Base-by-base conservation (phyloP, 2,888 invertebrate genomes). In the Yponomeuta malinellus region DNA sequence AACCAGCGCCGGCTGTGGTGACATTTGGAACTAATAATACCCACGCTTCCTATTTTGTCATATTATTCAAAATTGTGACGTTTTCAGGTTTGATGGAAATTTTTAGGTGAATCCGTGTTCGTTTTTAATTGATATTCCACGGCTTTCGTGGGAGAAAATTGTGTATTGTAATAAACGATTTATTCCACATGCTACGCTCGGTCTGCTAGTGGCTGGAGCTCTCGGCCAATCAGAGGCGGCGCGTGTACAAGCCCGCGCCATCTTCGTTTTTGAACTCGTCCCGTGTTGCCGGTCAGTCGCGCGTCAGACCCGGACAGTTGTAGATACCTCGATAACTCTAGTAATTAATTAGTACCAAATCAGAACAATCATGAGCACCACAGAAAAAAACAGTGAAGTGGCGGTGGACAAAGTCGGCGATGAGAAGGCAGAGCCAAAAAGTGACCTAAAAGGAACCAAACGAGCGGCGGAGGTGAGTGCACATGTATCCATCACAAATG, bases 381-480 rank as follows among this genome's bases (percentile, higher is more conserved):
- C 93, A 92, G 96, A 96, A 93, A 96, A 96, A 93, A 96, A 96
- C 93, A 93, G 94, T 86, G 96, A 96, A 93, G 96, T 96, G 91
- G 96, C 96, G 82, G 96, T 96, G 78, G 96, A 96, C 93, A 96
- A 96, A 94, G 94, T 94, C 86, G 96, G 96, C 85, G 96, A 96
- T 84, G 96, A 96, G 93, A 94, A 94, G 85, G 92, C 94, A 77
- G 96, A 96, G 86, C 94, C 95, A 72, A 96, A 96, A 93, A 95
- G 95, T 92, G 96, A 96, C 86, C 93, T 96, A 85, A 96, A 96
- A 93, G 96, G 96, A 92, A 95, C 96, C 86, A 97, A 97, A 93
- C 95, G 97, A 93, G 95, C 96, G 93, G 96, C 96, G 83, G 96
- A 96, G 95, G 96, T 96, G 92, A 95, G 96, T 94, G 83, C 87